phyloP scores from a whole-genome alignment of 2,888 invertebrate species.

The Meteorus cinctellus region DNA sequence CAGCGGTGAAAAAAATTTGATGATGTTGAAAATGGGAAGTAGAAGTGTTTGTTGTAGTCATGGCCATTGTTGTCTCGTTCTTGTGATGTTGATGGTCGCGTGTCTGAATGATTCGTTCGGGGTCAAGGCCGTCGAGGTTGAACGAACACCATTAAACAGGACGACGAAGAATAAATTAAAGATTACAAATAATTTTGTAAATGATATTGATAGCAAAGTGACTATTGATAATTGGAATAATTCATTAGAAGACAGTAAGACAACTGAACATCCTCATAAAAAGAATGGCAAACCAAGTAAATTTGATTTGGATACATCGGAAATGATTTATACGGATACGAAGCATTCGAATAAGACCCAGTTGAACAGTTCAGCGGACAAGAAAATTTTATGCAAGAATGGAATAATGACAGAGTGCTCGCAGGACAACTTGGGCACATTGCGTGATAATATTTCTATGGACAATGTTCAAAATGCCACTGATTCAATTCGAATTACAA shows the following conservation, averaged over 20 bases:
- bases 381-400: constrained; percentile 42
- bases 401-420: constrained; percentile 57
- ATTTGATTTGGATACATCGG: constrained; percentile 63
- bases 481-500: constrained; percentile 75
- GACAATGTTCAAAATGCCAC: constrained; percentile 77
- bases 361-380: constrained; percentile 38
- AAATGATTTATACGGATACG: constrained; percentile 62
- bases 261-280: constrained; percentile 49
- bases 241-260: neutral
- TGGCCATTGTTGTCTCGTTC: constrained; percentile 36
- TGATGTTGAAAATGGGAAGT: neutral
- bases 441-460: constrained; percentile 77
- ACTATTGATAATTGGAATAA: constrained; percentile 1
- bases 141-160: constrained; percentile 52
- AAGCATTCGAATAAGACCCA: constrained; percentile 10
- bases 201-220: constrained; percentile 41
- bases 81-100: constrained; percentile 56
- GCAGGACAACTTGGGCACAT: constrained; percentile 72
- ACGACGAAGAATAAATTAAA: constrained; percentile 49
- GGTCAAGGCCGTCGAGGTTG: constrained; percentile 57
- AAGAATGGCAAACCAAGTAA: constrained; percentile 63
- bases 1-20: neutral
- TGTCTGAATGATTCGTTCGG: constrained; percentile 52
- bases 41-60: constrained; percentile 10
- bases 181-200: constrained; percentile 54